phyloP scores from a whole-genome alignment of 2,888 invertebrate genomes.

The Biston stratarius region DNA sequence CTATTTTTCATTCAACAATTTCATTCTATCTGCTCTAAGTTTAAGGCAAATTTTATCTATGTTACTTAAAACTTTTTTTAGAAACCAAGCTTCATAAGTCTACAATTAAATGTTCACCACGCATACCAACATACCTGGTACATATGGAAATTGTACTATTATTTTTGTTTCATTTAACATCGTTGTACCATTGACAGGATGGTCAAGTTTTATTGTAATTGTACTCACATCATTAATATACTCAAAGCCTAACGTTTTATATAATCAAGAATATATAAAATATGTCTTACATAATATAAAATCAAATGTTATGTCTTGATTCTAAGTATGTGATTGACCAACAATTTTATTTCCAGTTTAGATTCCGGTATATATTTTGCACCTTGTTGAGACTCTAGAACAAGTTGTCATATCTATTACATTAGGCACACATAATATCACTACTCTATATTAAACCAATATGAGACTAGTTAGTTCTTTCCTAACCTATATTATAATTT shows the following conservation, averaged over 20 bases:
- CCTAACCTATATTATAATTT: slow-evolving; percentile 77
- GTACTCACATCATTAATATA: slow-evolving; percentile 1
- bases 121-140: slow-evolving; percentile 3
- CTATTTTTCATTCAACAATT: slow-evolving; percentile 18
- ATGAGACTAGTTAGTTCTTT: slow-evolving; percentile 86
- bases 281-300: slow-evolving; percentile 9
- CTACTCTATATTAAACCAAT: slow-evolving; percentile 79
- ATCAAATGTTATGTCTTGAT: background rate
- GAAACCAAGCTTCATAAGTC: slow-evolving; percentile 35
- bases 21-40: slow-evolving; percentile 26
- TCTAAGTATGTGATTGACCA: background rate
- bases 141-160: slow-evolving; percentile 35
- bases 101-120: slow-evolving; percentile 11
- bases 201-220: slow-evolving; percentile 9
- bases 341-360: background rate
- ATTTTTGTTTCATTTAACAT: slow-evolving; percentile 42
- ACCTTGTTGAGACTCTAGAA: slow-evolving; percentile 39
- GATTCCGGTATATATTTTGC: slow-evolving; percentile 28
- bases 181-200: slow-evolving; percentile 48
- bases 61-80: slow-evolving; percentile 24
- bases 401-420: slow-evolving; percentile 56
- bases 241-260: background rate
- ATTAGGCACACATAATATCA: slow-evolving; percentile 83
- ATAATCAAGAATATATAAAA: background rate
- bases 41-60: slow-evolving; percentile 31